phyloP scores from a whole-genome alignment of 2,888 invertebrate species.

The Gordius sp. region DNA sequence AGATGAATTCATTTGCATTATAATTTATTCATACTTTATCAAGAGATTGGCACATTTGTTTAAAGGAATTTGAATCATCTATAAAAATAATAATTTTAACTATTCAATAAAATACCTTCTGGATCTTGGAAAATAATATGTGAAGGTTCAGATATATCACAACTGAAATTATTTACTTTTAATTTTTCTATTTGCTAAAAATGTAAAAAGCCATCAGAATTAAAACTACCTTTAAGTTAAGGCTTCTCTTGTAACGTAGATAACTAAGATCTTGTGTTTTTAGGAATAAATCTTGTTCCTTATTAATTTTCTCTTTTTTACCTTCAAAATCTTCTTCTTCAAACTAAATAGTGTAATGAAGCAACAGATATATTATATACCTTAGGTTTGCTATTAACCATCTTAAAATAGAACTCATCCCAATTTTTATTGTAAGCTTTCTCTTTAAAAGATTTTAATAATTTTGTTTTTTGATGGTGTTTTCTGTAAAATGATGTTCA shows the following conservation, averaged over 20 bases:
- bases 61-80: too few relatives aligned
- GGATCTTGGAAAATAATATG: slow-evolving; percentile 13
- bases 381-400: slow-evolving; percentile 56
- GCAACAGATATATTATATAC: slow-evolving; percentile 22
- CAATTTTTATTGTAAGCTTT: slow-evolving; percentile 71
- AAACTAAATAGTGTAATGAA: background rate
- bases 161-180: background rate
- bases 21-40: too few relatives aligned
- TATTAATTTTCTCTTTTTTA: slow-evolving; percentile 29
- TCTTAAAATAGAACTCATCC: slow-evolving; percentile 92
- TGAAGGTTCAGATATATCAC: background rate
- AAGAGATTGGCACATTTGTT: too few relatives aligned
- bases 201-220: slow-evolving; percentile 3
- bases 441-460: slow-evolving; percentile 47
- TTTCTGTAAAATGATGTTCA: too few relatives aligned
- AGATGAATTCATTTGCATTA: too few relatives aligned
- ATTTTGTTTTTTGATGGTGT: background rate
- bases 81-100: too few relatives aligned
- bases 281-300: slow-evolving; percentile 56
- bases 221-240: background rate
- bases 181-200: slow-evolving; percentile 15
- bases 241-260: slow-evolving; percentile 50
- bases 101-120: too few relatives aligned
- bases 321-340: background rate
- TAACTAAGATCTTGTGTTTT: slow-evolving; percentile 70